Evolutionary conservation across 2,797 vertebrate species (phyloP), one percentile per base, ranked within the genome.

Genomic region (Australoheros facetus): DNA sequence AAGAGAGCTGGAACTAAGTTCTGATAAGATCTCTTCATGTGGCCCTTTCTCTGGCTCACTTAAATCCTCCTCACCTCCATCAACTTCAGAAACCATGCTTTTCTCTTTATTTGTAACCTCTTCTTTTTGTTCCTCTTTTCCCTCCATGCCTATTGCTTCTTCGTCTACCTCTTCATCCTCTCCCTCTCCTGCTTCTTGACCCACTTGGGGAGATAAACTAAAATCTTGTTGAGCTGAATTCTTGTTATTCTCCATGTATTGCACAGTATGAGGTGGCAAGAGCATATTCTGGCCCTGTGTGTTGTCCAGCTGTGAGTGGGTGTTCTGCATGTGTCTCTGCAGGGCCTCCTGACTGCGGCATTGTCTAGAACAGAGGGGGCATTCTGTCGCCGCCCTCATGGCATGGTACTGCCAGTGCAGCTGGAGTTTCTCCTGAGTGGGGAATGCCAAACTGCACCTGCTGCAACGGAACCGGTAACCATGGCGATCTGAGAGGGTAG

Each of bases 381-480:
- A 99, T 96, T 99, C 98, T 79, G 98, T 99, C 87, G 98, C 97
- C 0, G 98, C 98, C 87, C 98, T 95, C 94, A 99, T 99, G 93
- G 97, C 98, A 0, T 99, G 98, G 95, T 99, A 99, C 89, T 99
- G 98, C 62, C 98, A 99, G 85, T 99, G 98, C 80, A 98, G 95
- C 92, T 98, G 97, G 77, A 99, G 96, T 89, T 99, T 99, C 91
- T 99, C 98, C 14, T 98, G 94, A 56, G 98, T 99, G 90, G 99
- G 99, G 94, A 99, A 99, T 0, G 98, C 98, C 89, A 99, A 95
- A 92, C 98, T 99, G 95, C 98, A 99, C 95, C 98, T 98, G 93
- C 97, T 98, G 84, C 98, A 99, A 86, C 98, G 97, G 91, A 99
- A 99, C 84, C 98, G 97, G 96, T 99, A 99, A 94, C 99, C 97